Evolutionary conservation across 2,888 invertebrate genomes (phyloP).

Genomic region (Caenorhabditis wallacei): DNA sequence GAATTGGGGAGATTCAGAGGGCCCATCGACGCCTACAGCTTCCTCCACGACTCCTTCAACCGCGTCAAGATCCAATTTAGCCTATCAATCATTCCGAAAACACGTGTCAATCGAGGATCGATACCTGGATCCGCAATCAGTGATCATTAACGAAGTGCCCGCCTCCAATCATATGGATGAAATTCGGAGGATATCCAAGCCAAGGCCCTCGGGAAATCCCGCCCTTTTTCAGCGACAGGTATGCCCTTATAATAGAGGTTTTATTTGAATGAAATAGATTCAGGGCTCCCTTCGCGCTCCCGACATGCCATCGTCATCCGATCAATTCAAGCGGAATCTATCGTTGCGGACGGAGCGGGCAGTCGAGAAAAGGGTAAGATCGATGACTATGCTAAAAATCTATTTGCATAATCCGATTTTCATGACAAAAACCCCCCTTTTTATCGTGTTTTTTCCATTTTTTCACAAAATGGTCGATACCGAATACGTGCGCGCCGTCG

Average conservation of each 20-base stretch:
- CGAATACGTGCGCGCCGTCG: slow-evolving; percentile 64
- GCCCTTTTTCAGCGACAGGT: slow-evolving; percentile 96
- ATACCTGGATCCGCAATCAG: slow-evolving; percentile 81
- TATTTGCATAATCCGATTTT: slow-evolving; percentile 44
- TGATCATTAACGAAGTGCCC: slow-evolving; percentile 72
- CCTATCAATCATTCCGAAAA: slow-evolving; percentile 79
- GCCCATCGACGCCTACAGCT: neutral
- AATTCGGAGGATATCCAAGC: slow-evolving; percentile 87
- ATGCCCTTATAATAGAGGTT: slow-evolving; percentile 84
- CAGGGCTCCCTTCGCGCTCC: slow-evolving; percentile 79
- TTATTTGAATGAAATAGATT: slow-evolving; percentile 69
- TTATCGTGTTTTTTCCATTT: neutral
- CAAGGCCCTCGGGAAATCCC: slow-evolving; percentile 95
- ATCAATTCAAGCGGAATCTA: slow-evolving; percentile 82
- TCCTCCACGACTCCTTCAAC: neutral
- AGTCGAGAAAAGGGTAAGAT: slow-evolving; percentile 60
- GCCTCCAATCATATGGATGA: slow-evolving; percentile 44
- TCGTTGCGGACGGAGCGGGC: slow-evolving; percentile 82
- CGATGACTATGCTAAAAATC: slow-evolving; percentile 18
- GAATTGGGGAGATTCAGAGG: slow-evolving; percentile 70
- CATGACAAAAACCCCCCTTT: neutral
- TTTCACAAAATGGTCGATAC: slow-evolving; percentile 53
- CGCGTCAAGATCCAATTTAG: slow-evolving; percentile 70
- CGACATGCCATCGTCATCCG: slow-evolving; percentile 58
- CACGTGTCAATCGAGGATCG: slow-evolving; percentile 79